Percentiles rank a stretch among this genome's conserved stretches.
phyloP scores from a whole-genome alignment of 2,888 invertebrate species.

The Platycheirus albimanus region DNA sequence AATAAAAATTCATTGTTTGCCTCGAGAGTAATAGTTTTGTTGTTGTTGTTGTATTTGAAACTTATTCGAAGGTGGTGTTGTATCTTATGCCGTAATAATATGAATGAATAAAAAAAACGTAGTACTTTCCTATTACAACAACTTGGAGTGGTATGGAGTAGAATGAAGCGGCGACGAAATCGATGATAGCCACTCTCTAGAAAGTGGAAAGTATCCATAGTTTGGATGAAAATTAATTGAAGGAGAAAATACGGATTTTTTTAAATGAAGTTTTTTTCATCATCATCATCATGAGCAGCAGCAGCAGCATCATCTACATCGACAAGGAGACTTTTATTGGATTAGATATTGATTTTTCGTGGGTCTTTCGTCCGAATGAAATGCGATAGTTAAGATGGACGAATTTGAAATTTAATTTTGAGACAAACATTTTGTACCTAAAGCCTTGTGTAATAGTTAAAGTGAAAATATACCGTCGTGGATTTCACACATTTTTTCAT shows the following conservation, averaged over 20 bases:
- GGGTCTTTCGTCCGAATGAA: neutral
- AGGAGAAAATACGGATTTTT: conserved; percentile 63
- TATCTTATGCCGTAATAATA: conserved; percentile 66
- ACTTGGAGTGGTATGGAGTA: conserved; percentile 31
- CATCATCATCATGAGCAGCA: neutral
- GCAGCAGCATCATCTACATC: conserved; percentile 3
- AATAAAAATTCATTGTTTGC: conserved; percentile 52
- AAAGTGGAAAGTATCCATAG: conserved; percentile 70
- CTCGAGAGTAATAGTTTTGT: conserved; percentile 9
- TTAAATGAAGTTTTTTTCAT: conserved; percentile 57
- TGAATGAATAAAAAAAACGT: conserved; percentile 20
- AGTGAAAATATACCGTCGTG: too few species aligned
- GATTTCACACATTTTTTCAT: too few species aligned
- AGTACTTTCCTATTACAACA: conserved; percentile 48
- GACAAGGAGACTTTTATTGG: conserved; percentile 11
- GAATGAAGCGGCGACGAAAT: conserved; percentile 43
- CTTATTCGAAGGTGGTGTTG: conserved; percentile 59
- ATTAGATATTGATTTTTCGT: conserved; percentile 32
- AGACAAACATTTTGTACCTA: too few species aligned
- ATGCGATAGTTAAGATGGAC: neutral
- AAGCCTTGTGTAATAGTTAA: too few species aligned
- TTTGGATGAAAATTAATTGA: conserved; percentile 67
- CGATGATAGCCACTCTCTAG: conserved; percentile 41
- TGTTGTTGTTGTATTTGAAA: conserved; percentile 35
- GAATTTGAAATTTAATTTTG: conserved; percentile 7